Conservation (phyloP, 2,888 invertebrate species). For the Tiphia femorata region DNA sequence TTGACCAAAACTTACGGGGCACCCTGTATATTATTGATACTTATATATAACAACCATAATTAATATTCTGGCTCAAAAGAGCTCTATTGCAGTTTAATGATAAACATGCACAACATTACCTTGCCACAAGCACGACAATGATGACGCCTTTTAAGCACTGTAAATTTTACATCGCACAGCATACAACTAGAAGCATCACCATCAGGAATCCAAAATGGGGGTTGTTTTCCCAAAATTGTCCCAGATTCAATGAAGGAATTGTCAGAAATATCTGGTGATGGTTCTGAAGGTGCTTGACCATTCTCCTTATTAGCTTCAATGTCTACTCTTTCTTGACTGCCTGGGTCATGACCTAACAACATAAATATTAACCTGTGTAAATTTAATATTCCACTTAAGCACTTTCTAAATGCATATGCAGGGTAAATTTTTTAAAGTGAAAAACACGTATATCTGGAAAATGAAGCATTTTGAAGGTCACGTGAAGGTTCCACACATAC, state of each 20-base stretch:
- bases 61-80: too few species aligned
- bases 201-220: slow-evolving; percentile 91
- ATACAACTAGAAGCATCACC: slow-evolving; percentile 84
- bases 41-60: too few species aligned
- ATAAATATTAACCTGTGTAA: too few species aligned
- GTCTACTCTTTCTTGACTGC: slow-evolving; percentile 14
- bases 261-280: slow-evolving; percentile 60
- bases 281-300: slow-evolving; percentile 51
- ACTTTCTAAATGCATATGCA: too few species aligned
- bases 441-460: too few species aligned
- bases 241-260: slow-evolving; percentile 62
- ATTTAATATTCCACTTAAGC: not conserved
- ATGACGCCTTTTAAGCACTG: slow-evolving; percentile 85
- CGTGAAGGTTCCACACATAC: too few species aligned
- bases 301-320: slow-evolving; percentile 45
- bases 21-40: too few species aligned
- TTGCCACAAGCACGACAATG: slow-evolving; percentile 91
- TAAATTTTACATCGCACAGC: slow-evolving; percentile 85
- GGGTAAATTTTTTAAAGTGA: too few species aligned
- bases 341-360: not conserved
- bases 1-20: too few species aligned
- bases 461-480: too few species aligned
- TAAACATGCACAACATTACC: too few species aligned
- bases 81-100: too few species aligned
- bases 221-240: slow-evolving; percentile 77